Base-by-base conservation (phyloP, 2,113 vertebrate genomes). In the Cygnus buccinator region DNA sequence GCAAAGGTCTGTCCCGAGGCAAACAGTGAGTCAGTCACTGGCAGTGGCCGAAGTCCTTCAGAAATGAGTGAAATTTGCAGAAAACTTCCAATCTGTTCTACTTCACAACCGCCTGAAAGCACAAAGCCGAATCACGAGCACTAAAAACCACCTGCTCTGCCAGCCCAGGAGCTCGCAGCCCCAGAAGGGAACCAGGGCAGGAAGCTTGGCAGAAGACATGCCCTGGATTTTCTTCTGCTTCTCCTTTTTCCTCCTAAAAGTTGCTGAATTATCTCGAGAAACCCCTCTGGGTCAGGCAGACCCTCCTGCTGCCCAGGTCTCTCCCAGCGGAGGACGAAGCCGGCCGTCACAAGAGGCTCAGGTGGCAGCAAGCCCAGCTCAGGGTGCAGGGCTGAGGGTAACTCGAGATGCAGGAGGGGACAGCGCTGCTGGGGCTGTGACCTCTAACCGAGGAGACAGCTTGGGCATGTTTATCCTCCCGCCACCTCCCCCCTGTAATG, bases 371-470 rank as follows among this genome's bases (percentile, higher is more conserved):
- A 88, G 37, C 74, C 68, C 22, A 46, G 50, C 62, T 44, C 2
- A 0, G 48, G 74, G 62, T 39, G 52, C 2, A 0, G 0, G 0
- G 21, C 44, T 33, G 31, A n/a, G 37, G 46, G 78, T 14, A 58
- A 79, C 10, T 2, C 8, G 73, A 91, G 48, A 41, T 22, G 54
- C 55, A 50, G 52, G 52, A 66, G 21, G 26, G 35, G 48, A 35
- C 0, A 0, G 55, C 23, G 22, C 43, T 39, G 35, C 25, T n/a
- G 55, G 72, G n/a, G 68, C 35, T n/a, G 78, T 66, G 63, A 77
- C 33, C 71, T 77, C 28, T 35, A 39, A 39, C 16, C 0, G 0
- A 77, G 52, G 71, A 66, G 76, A 58, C 41, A 13, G 4, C 31
- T 48, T 6, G 19, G 46, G 22, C 48, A 62, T 0, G 0, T 46